phyloP scores from a whole-genome alignment of 2,888 invertebrate genomes.

The Phlogophora meticulosa region DNA sequence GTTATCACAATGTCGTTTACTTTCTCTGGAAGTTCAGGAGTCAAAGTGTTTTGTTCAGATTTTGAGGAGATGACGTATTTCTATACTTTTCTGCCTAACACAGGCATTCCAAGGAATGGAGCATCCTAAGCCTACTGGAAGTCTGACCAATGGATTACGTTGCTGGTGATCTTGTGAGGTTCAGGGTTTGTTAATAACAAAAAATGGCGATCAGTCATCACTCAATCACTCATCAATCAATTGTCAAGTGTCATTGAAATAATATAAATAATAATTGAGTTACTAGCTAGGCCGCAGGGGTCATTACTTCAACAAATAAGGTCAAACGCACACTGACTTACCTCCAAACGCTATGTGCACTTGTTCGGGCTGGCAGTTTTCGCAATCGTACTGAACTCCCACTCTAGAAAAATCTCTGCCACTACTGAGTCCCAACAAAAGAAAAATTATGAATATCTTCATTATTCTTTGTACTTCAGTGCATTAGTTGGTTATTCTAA shows the following conservation, averaged over 20 bases:
- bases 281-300: background rate
- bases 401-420: slow-evolving; percentile 24
- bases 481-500: background rate
- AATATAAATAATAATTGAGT: slow-evolving; percentile 1
- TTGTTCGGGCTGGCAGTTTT: slow-evolving; percentile 51
- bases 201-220: background rate
- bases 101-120: background rate
- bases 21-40: slow-evolving; percentile 80
- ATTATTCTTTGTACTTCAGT: slow-evolving; percentile 23
- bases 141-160: background rate
- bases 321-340: slow-evolving; percentile 29
- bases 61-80: background rate
- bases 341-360: slow-evolving; percentile 47
- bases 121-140: background rate
- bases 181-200: background rate
- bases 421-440: slow-evolving; percentile 42
- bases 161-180: background rate
- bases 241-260: background rate
- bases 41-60: background rate
- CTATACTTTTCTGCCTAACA: no score
- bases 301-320: slow-evolving; percentile 15
- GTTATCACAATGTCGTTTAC: slow-evolving; percentile 92
- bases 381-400: slow-evolving; percentile 8
- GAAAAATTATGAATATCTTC: slow-evolving; percentile 48
- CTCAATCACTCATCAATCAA: no score